Evolutionary conservation across 30 jellyfish, hydroid and myxozoan genomes (phyloP), one percentile per base, ranked within the genome.

Genomic region (Cassiopea xamachana): DNA sequence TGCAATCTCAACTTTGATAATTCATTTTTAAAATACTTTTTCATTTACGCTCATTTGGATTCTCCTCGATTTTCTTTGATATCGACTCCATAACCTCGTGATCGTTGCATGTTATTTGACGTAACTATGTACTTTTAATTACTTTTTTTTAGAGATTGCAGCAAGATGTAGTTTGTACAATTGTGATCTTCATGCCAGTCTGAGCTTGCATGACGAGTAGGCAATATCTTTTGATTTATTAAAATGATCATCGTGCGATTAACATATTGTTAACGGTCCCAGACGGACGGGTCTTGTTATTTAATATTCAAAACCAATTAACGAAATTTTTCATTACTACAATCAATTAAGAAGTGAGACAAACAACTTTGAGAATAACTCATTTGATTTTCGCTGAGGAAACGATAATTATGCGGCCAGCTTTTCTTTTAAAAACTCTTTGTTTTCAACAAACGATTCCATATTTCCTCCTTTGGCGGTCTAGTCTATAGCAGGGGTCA

Each of bases 341-440:
- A 87, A 87, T 87, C 87, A 77, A 87, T 87, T 87, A 43, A 49
- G 74, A 58, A 55, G 58, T 75, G 87, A 85, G 93, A 58, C 93
- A 82, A 69, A 71, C 58, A 71, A 44, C 79, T 17, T 17, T 2
- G 83, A 76, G 82, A 82, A 82, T 64, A 49, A 44, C 90, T 16
- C 81, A 19, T 62, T 70, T 16, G 51, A 78, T 48, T 60, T 44
- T 48, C 48, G 46, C 75, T 60, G 75, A 78, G 87, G 87, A 78
- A 78, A 78, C 87, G 50, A 78, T 78, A 47, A 78, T 9, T 78
- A 12, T n/a, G 49, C 71, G 87, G 71, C 7, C 75, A 1, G 69
- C 87, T 49, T 78, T 78, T 78, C 74, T 78, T 7, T 46, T 48
- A 43, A 49, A 48, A 60, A 1, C 16, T 45, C 58, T 78, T 48